Base-by-base conservation (phyloP, 2,797 vertebrate species). In the Heliangelus exortis region DNA sequence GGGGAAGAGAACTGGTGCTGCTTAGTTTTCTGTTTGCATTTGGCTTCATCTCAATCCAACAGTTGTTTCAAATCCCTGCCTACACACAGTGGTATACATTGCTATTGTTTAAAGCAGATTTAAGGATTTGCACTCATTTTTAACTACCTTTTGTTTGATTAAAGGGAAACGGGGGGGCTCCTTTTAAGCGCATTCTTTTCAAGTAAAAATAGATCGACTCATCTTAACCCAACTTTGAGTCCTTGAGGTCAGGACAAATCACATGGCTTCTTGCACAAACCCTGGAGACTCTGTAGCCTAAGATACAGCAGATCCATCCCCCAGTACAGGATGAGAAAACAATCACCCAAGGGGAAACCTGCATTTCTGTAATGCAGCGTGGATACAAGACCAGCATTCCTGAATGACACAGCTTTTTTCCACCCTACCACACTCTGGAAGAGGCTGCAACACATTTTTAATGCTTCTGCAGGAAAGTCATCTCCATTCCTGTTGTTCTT, bases 31-130 rank as follows among this genome's bases (percentile, higher is more conserved):
- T 84, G 59, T 59, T 84, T 87, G 86, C 86, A 61, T 92, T 84
- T 71, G 86, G 86, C 75, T 90, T 77, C 87, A 67, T 67, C 78
- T 87, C 94, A 95, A 93, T 61, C 88, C 92, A 77, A 69, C 39
- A 51, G 86, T 92, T 93, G 71, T 65, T 94, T 85, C 93, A 94
- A 96, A 95, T 94, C 96, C 93, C 91, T 91, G 94, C 95, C 91
- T 89, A 93, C 91, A 96, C 93, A 92, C 69, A 2, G 21, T 28
- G 59, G 71, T 95, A 20, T 29, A 89, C 95, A 77, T 91, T 92
- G 80, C 90, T 84, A 84, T 94, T 95, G 94, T 95, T 91, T 76
- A 96, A 96, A 96, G 94, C 90, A 88, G 96, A 96, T 96, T 96
- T 93, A 92, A 78, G 87, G 89, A 95, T 96, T 95, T 94, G 23